phyloP scores from a whole-genome alignment of 2,888 invertebrate genomes.

The Itoplectis maculator region DNA sequence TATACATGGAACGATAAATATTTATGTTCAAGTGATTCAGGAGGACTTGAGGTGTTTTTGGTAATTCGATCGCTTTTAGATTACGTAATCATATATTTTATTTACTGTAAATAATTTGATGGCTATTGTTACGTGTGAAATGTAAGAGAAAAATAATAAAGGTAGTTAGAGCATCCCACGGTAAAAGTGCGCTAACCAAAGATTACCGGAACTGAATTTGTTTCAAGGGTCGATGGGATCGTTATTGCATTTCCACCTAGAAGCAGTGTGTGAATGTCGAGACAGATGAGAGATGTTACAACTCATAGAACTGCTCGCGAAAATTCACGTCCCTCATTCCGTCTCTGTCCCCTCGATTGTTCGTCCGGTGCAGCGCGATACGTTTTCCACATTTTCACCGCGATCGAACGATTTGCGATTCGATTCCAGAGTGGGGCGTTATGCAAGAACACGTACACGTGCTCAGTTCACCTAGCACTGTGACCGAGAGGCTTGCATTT shows the following conservation, averaged over 20 bases:
- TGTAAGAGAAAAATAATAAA: too few species aligned
- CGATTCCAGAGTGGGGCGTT: constrained; percentile 54
- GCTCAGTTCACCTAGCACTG: constrained; percentile 18
- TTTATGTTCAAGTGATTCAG: too few species aligned
- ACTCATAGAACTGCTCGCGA: not conserved
- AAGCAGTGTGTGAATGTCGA: not conserved
- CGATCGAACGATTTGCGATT: constrained; percentile 60
- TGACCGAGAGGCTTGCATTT: constrained; percentile 55
- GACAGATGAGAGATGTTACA: constrained; percentile 1
- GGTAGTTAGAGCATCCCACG: too few species aligned
- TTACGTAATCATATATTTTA: too few species aligned
- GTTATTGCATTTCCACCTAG: not conserved
- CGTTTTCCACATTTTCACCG: constrained; percentile 57
- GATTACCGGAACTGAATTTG: not conserved
- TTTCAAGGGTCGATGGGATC: not conserved
- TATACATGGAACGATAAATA: too few species aligned
- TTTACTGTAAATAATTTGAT: too few species aligned
- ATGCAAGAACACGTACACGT: constrained; percentile 33
- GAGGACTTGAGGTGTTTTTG: too few species aligned
- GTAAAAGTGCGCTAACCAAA: not conserved
- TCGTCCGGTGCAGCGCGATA: constrained; percentile 4
- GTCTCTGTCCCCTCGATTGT: not conserved
- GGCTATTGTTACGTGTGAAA: too few species aligned
- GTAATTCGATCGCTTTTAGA: too few species aligned
- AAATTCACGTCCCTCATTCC: not conserved